Evolutionary conservation across 2,797 vertebrate species (phyloP), one percentile per base, ranked within the genome.

Genomic region (Echeneis naucrates): DNA sequence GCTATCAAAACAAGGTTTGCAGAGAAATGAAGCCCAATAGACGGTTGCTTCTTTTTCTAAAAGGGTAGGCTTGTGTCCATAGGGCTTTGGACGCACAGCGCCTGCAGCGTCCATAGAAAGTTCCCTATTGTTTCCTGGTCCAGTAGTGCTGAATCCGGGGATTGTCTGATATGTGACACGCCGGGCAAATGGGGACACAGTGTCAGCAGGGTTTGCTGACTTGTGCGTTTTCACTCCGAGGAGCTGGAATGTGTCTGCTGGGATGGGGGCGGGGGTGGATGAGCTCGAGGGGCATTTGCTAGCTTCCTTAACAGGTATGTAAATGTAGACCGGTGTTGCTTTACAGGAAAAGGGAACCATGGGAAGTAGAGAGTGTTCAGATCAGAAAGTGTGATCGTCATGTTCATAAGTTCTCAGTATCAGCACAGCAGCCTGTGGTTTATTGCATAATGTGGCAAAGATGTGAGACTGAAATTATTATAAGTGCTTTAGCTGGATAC

Each of bases 71-170:
- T 74, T 76, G 75, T 81, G 81, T 76, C 80, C 38, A 23, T 35
- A 32, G 75, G 77, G 83, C 80, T 88, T 85, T 88, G 74, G 80
- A 64, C 72, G 45, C 82, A 80, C 66, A 86, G 56, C 52, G 16
- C 70, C n/a, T 75, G 81, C 75, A 68, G 89, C 88, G 75, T 87
- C 89, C 87, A 90, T 87, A 91, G 93, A 94, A 94, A 80, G 90
- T 94, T 95, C 92, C 75, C 86, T 81, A 92, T 95, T 95, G 94
- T 94, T 85, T 82, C 47, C 70, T 50, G 62, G 79, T 82, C 62
- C 67, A 86, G 90, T 89, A 88, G 58, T 90, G 91, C 92, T 94
- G 93, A 92, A 94, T 88, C 89, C 88, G 90, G 86, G 84, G 88
- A 92, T 93, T 88, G 88, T 91, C 88, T 84, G 81, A 89, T 91